These are phyloP conservation scores for Rhinichthys osculus DNA, from an alignment of 2,797 vertebrate genomes.

Conservation along the genomic window DNA sequence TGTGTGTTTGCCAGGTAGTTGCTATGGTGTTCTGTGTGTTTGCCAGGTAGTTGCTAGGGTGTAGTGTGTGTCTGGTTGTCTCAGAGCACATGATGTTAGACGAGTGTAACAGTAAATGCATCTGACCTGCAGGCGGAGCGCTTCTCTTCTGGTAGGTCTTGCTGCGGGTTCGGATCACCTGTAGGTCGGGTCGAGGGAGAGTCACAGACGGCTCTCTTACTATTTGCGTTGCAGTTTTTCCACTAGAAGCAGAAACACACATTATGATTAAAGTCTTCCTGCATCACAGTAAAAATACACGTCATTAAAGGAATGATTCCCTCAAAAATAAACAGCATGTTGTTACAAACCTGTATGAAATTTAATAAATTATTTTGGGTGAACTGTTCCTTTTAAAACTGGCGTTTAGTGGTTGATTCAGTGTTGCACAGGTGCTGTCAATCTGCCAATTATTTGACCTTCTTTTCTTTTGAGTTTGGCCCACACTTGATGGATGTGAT, in stretches of 20 bases:
- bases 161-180: constrained; percentile 83
- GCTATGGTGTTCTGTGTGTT: background rate
- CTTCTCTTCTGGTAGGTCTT: constrained; percentile 88
- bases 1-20: background rate
- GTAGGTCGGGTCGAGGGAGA: constrained; percentile 83
- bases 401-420: background rate
- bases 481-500: background rate
- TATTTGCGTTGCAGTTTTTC: constrained; percentile 83
- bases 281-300: background rate
- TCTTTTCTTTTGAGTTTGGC: background rate
- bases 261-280: background rate
- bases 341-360: background rate
- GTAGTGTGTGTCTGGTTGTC: background rate
- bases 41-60: background rate
- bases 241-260: constrained; percentile 66
- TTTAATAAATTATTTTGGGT: background rate
- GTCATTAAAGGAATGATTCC: background rate
- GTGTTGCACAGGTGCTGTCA: background rate
- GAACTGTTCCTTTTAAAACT: constrained; percentile 4
- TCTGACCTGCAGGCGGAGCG: constrained; percentile 74
- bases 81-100: background rate
- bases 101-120: background rate
- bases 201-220: constrained; percentile 80
- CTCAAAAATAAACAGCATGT: background rate
- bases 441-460: background rate